Base-by-base conservation (phyloP, 2,113 vertebrate genomes). In the Marmota flaviventris region DNA sequence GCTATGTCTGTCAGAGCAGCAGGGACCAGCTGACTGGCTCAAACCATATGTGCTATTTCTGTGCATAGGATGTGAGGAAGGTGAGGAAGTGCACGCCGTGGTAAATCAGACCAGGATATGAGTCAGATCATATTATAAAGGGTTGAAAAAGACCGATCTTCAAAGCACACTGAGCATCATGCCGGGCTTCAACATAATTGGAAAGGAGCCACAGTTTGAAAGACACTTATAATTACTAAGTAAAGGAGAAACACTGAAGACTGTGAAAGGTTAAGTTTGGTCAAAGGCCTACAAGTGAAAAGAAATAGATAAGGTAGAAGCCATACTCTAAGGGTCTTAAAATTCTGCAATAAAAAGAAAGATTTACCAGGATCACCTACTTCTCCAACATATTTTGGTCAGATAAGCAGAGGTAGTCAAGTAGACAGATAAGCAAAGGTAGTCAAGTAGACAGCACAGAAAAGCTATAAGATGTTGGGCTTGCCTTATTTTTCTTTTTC, bases 101-200 rank as follows among this genome's bases (percentile, higher is more conserved):
- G 42, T 72, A 67, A 89, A 61, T 63, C 65, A 34, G 85, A 69
- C 45, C 82, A 97, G 96, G 96, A 98, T 93, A 29, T 97, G 98
- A 98, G 93, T 98, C 97, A 97, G 94, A 65, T 83, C 18, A 34
- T 42, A 58, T 69, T 70, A 90, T 8, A 92, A 65, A 95, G 89
- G 29, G 42, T 86, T 77, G 75, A 76, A 89, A 95, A 85, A 84
- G 79, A 92, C 58, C 16, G 32, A 70, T 91, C 93, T 96, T 97
- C 91, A 95, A 93, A 95, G 95, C 83, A 42, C n/a, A 48, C 72
- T 75, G 67, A 65, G 51, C 63, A 79, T 83, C 78, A 61, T 0
- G 39, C 27, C 14, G 53, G 3, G 67, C 58, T 39, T 89, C 12
- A 7, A 20, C 16, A 39, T 6, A 27, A 39, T 8, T 53, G 16